Evolutionary conservation across 2,797 vertebrate species (phyloP), one percentile per base, ranked within the genome.

Genomic region (Phrynocephalus forsythii): DNA sequence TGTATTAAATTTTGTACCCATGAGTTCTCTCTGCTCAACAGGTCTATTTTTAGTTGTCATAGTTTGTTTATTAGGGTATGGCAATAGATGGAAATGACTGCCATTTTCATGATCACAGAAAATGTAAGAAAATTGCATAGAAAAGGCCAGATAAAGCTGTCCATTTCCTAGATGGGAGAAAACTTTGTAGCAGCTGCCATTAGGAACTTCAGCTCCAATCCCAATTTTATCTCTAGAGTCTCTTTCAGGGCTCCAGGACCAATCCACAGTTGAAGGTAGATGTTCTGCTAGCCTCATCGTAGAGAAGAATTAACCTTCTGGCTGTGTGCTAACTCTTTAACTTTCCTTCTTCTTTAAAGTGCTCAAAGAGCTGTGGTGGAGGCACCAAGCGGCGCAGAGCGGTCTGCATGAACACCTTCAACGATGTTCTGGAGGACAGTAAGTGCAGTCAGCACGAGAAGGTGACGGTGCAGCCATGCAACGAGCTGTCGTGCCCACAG

Each of bases 381-480:
- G 99, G 99, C 79, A 97, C 95, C 1, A 98, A 97, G 79, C 97
- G 96, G 56, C 97, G 99, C 86, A 97, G 97, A 83, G 98, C 98
- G 9, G 95, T 97, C 93, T 99, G 99, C 22, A 97, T 98, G 85
- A 99, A 97, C 92, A 97, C 97, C 60, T 95, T 96, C 52, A 98
- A 98, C 0, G 95, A 96, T 0, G 96, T 97, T 1, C 95, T 97
- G 11, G 98, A 99, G 0, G 98, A 99, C 81, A 97, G 97, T 95
- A 99, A 98, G 92, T 99, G 99, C 95, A 97, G 97, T 89, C 97
- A 98, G 90, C 98, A 98, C 93, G 98, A 99, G 92, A 99, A 97
- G 94, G 94, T 98, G 90, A 97, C 97, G 0, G 93, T 97, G 93
- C 98, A 99, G 94, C 93, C 97, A 6, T 99, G 99, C 95, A 99